Evolutionary conservation across 2,113 vertebrate species (phyloP), one percentile per base, ranked within the genome.

Genomic region (Verasper variegatus): DNA sequence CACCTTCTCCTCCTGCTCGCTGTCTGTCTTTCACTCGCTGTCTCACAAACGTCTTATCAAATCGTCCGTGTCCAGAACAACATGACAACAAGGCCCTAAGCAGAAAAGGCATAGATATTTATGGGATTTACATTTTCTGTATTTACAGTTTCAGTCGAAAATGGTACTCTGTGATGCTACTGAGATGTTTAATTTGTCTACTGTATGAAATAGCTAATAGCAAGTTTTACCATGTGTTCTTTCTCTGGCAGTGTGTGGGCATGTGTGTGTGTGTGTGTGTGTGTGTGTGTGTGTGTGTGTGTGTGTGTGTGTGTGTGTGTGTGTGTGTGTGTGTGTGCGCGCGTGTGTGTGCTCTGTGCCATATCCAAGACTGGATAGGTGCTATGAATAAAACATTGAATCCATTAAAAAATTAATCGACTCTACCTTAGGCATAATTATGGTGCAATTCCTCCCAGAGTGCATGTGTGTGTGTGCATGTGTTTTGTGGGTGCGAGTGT

Each of bases 371-470:
- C 83, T 83, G 76, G 84, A 83, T 82, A 80, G 78, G 71, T 80
- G 63, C 56, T 81, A 92, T 94, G 92, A 95, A 95, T 95, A 95
- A 95, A 93, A 93, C 89, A 95, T 94, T 86, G 72, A 92, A 85
- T 90, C 88, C 87, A 93, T 94, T 93, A 90, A 92, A 95, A 95
- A 91, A 94, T 93, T 83, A 83, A 93, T 93, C 79, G 84, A 85
- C 74, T 85, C 89, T 89, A 93, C 90, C 91, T 90, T 85, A 88
- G 91, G 92, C 90, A 85, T 91, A 92, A 94, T 94, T 94, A 92
- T 88, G 86, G 82, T 77, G 78, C 82, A 81, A 82, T 89, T 91
- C 78, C 80, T 92, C 86, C 82, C 71, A 80, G 84, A 74, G 81
- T 63, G 65, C 35, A 20, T 59, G 9, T 67, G 59, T 37, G 76